phyloP scores from a whole-genome alignment of 1,140 invertebrate species.

The Drosophila simulans region DNA sequence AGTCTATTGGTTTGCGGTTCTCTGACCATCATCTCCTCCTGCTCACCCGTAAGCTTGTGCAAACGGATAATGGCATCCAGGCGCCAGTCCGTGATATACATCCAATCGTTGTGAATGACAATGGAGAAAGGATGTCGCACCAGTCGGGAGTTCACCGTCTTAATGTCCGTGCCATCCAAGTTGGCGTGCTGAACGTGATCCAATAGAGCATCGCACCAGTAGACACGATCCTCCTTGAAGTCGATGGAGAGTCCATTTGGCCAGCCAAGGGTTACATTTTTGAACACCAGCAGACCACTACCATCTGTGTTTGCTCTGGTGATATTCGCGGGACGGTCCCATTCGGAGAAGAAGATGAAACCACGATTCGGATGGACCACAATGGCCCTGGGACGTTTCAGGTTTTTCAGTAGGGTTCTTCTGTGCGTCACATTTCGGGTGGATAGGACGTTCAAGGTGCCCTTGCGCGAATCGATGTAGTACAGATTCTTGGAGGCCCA shows the following conservation, averaged over 20 bases:
- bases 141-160: slow-evolving; percentile 93
- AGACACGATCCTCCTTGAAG: slow-evolving; percentile 93
- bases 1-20: slow-evolving; percentile 96
- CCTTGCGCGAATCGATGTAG: slow-evolving; percentile 98
- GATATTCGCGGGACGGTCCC: slow-evolving; percentile 98
- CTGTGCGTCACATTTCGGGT: slow-evolving; percentile 93
- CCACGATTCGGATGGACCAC: slow-evolving; percentile 98
- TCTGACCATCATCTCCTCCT: slow-evolving; percentile 93
- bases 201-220: slow-evolving; percentile 97
- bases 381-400: slow-evolving; percentile 96
- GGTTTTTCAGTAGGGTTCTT: slow-evolving; percentile 93
- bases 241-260: slow-evolving; percentile 98
- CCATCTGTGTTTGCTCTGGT: slow-evolving; percentile 96
- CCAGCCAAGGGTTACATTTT: slow-evolving; percentile 97
- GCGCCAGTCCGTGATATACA: slow-evolving; percentile 99
- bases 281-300: slow-evolving; percentile 93
- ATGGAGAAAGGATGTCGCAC: slow-evolving; percentile 98
- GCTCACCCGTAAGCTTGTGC: slow-evolving; percentile 94
- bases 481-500: slow-evolving; percentile 99
- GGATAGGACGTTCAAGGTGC: slow-evolving; percentile 96
- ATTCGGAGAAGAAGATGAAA: slow-evolving; percentile 97
- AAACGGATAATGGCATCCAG: slow-evolving; percentile 97
- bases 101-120: slow-evolving; percentile 95
- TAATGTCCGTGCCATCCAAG: slow-evolving; percentile 96
- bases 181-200: slow-evolving; percentile 98